A percentile compares a stretch with the other conserved stretches of the same genome.
These are phyloP conservation scores for Uloborus diversus DNA, from an alignment of 1,140 invertebrate genomes.

Conservation along the genomic window DNA sequence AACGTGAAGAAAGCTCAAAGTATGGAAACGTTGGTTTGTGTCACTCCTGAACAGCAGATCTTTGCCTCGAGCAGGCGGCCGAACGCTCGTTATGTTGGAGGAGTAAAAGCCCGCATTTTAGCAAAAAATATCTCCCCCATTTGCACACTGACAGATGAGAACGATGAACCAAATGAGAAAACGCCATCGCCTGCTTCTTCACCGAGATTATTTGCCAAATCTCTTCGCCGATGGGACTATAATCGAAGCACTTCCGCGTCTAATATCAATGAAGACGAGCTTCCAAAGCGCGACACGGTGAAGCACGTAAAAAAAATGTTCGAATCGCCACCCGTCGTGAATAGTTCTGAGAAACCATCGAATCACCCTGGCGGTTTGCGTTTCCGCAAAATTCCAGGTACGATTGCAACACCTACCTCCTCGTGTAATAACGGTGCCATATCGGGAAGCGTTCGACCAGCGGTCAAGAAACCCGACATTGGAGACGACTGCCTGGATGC, in stretches of 20 bases:
- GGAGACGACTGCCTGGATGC: constrained; percentile 30
- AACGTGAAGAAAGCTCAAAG: constrained; percentile 55
- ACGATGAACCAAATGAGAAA: constrained; percentile 26
- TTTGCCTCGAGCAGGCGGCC: constrained; percentile 2
- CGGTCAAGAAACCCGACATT: constrained; percentile 37
- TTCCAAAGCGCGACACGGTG: constrained; percentile 85
- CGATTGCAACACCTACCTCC: constrained; percentile 26
- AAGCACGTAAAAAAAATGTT: constrained; percentile 84
- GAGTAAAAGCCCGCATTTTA: constrained; percentile 24
- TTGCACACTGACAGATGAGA: constrained; percentile 19
- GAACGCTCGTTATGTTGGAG: constrained; percentile 1
- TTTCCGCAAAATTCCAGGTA: constrained; percentile 44
- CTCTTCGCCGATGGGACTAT: constrained; percentile 24
- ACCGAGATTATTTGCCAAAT: constrained; percentile 13
- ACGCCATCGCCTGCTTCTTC: constrained; percentile 14
- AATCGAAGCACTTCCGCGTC: constrained; percentile 24
- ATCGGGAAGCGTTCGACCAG: constrained; percentile 18
- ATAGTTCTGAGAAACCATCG: constrained; percentile 33
- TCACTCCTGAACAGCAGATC: constrained; percentile 9
- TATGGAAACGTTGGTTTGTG: constrained; percentile 53
- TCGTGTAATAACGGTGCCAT: constrained; percentile 32
- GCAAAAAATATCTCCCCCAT: constrained; percentile 24
- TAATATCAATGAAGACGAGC: constrained; percentile 77
- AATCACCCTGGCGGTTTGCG: not conserved
- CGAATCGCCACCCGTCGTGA: constrained; percentile 68